These are phyloP conservation scores for Glandiceps talaboti DNA, from an alignment of 53 echinoderm and acorn worm species.

Conservation along the genomic window DNA sequence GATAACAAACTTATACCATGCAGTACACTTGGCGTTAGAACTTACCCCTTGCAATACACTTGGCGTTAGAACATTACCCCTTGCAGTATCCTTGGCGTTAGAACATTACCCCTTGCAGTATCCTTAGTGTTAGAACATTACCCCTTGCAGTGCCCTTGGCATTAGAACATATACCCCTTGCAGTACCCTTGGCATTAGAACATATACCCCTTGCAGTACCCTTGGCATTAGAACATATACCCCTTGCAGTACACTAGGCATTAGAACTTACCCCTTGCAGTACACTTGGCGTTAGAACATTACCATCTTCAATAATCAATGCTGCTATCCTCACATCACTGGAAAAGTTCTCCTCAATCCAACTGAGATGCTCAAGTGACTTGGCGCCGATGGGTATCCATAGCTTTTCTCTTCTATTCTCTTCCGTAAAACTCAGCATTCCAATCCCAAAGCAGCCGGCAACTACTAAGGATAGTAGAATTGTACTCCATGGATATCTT, in stretches of 20 bases:
- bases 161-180: too few species aligned
- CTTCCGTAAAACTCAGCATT: neutral
- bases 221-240: too few species aligned
- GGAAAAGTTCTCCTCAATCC: neutral
- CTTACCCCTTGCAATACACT: too few species aligned
- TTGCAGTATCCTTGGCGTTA: neutral
- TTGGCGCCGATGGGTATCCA: neutral
- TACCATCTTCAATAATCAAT: neutral
- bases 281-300: neutral
- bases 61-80: neutral
- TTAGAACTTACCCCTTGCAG: neutral
- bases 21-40: too few species aligned
- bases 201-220: too few species aligned
- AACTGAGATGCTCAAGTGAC: neutral
- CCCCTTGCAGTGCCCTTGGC: neutral
- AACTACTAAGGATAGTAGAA: neutral
- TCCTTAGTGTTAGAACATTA: neutral
- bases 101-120: neutral
- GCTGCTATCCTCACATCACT: neutral
- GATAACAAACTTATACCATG: too few species aligned
- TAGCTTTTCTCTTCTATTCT: neutral
- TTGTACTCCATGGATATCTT: neutral
- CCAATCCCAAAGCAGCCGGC: neutral
- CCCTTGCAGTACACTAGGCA: too few species aligned
- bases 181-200: too few species aligned